A percentile compares a stretch with the other conserved stretches of the same genome.
Conservation (phyloP, 2,888 invertebrate species). For the Phragmatobia fuliginosa region DNA sequence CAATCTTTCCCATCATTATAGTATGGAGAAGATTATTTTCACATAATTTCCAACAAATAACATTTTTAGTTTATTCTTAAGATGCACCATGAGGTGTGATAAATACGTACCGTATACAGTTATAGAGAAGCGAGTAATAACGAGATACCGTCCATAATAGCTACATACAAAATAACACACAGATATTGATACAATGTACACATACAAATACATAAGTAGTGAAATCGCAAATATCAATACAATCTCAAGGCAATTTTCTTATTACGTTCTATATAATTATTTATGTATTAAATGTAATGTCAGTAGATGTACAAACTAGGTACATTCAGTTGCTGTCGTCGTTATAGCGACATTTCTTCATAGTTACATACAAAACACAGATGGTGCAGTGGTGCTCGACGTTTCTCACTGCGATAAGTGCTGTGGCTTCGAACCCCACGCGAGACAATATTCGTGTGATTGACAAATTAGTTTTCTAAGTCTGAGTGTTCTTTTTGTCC, state of each 20-base stretch:
- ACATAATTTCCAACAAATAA: no score
- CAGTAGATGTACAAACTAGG: neutral
- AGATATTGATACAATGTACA: constrained; percentile 2
- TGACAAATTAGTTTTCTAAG: no score
- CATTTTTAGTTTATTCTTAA: no score
- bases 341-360: constrained; percentile 9
- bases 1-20: no score
- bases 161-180: neutral
- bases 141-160: neutral
- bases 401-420: no score
- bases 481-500: no score
- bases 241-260: neutral
- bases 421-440: no score
- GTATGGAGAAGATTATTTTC: no score
- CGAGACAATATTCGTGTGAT: no score
- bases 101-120: neutral
- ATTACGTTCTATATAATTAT: constrained; percentile 34
- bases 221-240: constrained; percentile 17
- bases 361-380: constrained; percentile 5
- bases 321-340: neutral
- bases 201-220: neutral
- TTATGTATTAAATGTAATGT: constrained; percentile 34
- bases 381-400: no score
- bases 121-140: neutral
- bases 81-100: neutral